Evolutionary conservation across 2,888 invertebrate species (phyloP).

Genomic region (Sericinus montela): DNA sequence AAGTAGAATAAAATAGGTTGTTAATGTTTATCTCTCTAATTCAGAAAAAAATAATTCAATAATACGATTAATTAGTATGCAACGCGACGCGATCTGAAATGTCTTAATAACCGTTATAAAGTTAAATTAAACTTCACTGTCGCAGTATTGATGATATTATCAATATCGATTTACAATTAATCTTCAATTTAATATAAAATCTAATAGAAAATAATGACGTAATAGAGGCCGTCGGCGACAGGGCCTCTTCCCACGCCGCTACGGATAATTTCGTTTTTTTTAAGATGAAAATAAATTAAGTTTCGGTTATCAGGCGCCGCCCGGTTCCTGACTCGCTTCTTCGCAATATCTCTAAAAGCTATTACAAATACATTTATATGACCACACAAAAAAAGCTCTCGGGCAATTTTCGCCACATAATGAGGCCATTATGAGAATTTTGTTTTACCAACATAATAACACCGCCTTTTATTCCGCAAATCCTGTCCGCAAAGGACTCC

Average conservation of each 20-base stretch:
- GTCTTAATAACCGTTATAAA: background rate
- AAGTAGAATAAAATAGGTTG: too few species aligned
- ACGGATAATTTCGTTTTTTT: conserved; percentile 69
- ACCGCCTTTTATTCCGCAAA: conserved; percentile 72
- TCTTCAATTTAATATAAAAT: conserved; percentile 73
- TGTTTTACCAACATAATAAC: conserved; percentile 80
- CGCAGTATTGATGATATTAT: conserved; percentile 41
- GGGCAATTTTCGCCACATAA: conserved; percentile 79
- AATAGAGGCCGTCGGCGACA: conserved; percentile 77
- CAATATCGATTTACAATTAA: conserved; percentile 75
- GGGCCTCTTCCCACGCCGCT: conserved; percentile 74
- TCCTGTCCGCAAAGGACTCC: conserved; percentile 67
- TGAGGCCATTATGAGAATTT: conserved; percentile 79
- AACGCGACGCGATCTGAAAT: too few species aligned
- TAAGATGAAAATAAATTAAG: conserved; percentile 75
- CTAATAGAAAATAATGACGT: conserved; percentile 79
- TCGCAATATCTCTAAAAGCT: conserved; percentile 79
- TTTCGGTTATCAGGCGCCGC: conserved; percentile 74
- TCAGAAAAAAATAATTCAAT: conserved; percentile 10
- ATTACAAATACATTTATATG: conserved; percentile 79
- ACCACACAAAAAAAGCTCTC: conserved; percentile 75
- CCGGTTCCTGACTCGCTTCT: conserved; percentile 68
- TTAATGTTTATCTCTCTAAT: too few species aligned
- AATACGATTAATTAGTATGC: background rate
- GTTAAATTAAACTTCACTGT: conserved; percentile 26